These are phyloP conservation scores for Xenopus laevis DNA, from an alignment of 2,113 vertebrate genomes.

Conservation along the genomic window DNA sequence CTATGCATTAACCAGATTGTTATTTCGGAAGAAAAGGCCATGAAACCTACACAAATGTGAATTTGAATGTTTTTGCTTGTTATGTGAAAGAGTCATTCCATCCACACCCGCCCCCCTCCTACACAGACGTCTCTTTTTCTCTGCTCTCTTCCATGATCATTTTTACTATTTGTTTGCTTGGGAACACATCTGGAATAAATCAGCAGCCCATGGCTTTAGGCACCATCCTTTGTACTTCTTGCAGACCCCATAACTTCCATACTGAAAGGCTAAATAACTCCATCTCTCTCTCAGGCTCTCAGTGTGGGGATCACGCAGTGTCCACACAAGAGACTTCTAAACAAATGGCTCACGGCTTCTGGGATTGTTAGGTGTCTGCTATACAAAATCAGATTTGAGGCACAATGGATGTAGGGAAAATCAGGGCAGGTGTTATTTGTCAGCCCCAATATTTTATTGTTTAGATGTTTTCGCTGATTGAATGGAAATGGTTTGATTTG, in stretches of 20 bases:
- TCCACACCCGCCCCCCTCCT: constrained; percentile 1
- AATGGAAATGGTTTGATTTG: too few species aligned
- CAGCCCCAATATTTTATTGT: too few species aligned
- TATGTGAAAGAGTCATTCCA: constrained; percentile 12
- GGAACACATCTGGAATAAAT: constrained; percentile 44
- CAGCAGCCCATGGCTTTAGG: constrained; percentile 33
- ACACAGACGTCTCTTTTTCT: constrained; percentile 5
- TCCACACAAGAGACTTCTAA: constrained; percentile 34
- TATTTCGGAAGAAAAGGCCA: too few species aligned
- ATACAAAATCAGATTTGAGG: constrained; percentile 6
- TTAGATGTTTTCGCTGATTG: too few species aligned
- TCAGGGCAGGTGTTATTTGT: constrained; percentile 3
- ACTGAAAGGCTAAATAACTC: constrained; percentile 30
- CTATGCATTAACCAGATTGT: too few species aligned
- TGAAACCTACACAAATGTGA: too few species aligned
- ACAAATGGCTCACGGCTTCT: constrained; percentile 19
- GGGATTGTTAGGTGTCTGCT: constrained; percentile 1
- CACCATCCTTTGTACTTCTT: constrained; percentile 32
- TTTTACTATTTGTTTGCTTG: constrained; percentile 46
- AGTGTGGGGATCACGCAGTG: constrained; percentile 31
- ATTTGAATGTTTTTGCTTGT: constrained; percentile 1
- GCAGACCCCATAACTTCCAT: constrained; percentile 38
- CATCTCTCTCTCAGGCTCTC: constrained; percentile 18
- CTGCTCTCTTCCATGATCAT: constrained; percentile 35
- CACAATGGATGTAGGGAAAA: not conserved